phyloP scores from a whole-genome alignment of 2,797 vertebrate species.

The Pangasius mekongensis region DNA sequence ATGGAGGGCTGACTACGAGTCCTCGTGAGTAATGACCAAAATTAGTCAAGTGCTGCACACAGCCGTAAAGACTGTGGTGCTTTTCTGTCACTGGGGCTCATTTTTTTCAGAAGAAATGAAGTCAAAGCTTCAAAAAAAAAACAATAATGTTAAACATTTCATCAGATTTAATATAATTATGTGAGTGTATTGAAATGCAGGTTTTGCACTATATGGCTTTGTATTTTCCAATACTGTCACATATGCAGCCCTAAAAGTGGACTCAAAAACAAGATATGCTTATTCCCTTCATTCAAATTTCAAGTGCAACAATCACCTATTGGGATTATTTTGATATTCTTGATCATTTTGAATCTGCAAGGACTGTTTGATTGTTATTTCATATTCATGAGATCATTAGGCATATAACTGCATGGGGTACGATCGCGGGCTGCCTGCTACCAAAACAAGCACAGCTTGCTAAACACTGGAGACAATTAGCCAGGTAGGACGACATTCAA shows the following conservation, averaged over 20 bases:
- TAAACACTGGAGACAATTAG: constrained; percentile 38
- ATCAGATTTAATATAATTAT: not conserved
- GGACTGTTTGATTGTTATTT: constrained; percentile 24
- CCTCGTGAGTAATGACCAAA: constrained; percentile 48
- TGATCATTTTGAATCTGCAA: not conserved
- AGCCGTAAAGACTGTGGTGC: constrained; percentile 7
- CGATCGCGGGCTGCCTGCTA: constrained; percentile 5
- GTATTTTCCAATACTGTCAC: not conserved
- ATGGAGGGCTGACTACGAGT: constrained; percentile 42
- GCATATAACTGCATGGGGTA: constrained; percentile 27
- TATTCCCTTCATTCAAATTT: not conserved
- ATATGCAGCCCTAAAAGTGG: not conserved
- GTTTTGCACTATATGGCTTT: not conserved
- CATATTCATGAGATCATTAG: constrained; percentile 39
- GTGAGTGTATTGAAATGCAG: not conserved
- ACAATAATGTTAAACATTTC: not conserved
- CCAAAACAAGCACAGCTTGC: constrained; percentile 40
- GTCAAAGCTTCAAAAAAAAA: not conserved
- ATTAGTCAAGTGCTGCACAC: constrained; percentile 42
- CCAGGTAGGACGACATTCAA: constrained; percentile 23
- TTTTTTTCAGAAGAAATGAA: not conserved
- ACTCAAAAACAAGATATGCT: not conserved
- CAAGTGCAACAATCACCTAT: constrained; percentile 1
- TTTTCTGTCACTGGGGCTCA: not conserved
- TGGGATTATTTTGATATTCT: constrained; percentile 15